A percentile compares a stretch with the other conserved stretches of the same genome.
Conservation (phyloP, 2,797 vertebrate species). For the Acanthurus leucopareius region DNA sequence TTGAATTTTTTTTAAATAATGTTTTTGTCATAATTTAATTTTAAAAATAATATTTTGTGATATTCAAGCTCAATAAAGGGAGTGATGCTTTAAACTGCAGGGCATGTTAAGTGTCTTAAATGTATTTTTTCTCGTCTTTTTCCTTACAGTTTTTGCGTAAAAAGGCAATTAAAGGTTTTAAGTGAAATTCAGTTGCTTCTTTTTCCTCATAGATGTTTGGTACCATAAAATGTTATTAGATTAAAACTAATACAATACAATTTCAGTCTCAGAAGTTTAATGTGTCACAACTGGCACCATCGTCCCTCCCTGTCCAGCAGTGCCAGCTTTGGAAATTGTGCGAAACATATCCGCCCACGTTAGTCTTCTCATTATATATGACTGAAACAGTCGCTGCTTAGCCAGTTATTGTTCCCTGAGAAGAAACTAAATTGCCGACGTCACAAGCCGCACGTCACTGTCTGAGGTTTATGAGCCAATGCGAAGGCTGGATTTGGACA, state of each 20-base stretch:
- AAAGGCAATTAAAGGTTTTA: no score
- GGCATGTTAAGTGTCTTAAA: constrained; percentile 17
- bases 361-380: not conserved
- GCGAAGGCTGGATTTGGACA: constrained; percentile 31
- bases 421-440: constrained; percentile 49
- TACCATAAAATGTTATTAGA: not conserved
- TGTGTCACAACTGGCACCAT: not conserved
- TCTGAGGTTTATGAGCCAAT: constrained; percentile 62
- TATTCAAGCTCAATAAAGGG: not conserved
- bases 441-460: constrained; percentile 51
- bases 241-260: not conserved
- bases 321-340: constrained; percentile 20
- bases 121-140: not conserved
- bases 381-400: not conserved
- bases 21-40: not conserved
- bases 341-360: not conserved
- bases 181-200: not conserved
- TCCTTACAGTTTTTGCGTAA: not conserved
- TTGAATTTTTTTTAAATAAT: not conserved
- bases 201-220: not conserved
- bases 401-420: constrained; percentile 19
- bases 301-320: not conserved
- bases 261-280: not conserved
- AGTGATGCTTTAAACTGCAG: constrained; percentile 25
- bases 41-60: not conserved